Conservation (phyloP, 2,888 invertebrate species). For the Pheosia tremula region DNA sequence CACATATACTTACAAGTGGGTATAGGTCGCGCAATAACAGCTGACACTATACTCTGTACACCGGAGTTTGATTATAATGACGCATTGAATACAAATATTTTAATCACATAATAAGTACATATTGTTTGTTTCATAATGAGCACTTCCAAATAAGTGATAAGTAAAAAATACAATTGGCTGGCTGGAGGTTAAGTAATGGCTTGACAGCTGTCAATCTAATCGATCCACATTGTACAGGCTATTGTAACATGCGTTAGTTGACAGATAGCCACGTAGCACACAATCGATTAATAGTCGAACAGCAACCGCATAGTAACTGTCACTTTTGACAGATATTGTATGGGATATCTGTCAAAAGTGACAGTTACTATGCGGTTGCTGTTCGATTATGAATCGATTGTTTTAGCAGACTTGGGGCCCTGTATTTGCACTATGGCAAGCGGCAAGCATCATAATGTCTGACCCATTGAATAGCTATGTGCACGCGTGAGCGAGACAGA, state of each 20-base stretch:
- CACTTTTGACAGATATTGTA: no score
- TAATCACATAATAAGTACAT: no score
- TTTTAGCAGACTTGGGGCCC: no score
- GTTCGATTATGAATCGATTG: no score
- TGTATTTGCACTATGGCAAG: neutral
- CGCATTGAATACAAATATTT: no score
- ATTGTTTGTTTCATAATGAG: neutral
- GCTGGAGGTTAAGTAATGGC: neutral
- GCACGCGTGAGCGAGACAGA: neutral
- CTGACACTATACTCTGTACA: neutral
- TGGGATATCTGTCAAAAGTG: no score
- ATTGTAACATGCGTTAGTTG: neutral
- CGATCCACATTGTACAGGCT: slow-evolving; percentile 8
- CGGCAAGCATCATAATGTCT: neutral
- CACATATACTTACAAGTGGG: neutral
- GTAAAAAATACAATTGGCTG: no score
- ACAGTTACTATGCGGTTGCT: no score
- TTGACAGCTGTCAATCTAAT: slow-evolving; percentile 9
- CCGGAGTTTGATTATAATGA: neutral
- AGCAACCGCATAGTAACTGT: no score
- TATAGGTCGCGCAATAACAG: neutral
- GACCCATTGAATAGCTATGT: neutral
- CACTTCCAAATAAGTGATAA: no score
- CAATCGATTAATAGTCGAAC: no score
- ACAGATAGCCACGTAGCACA: neutral